Evolutionary conservation across 1,140 invertebrate genomes (phyloP), one percentile per base, ranked within the genome.

Genomic region (Cheumatopsyche charites): DNA sequence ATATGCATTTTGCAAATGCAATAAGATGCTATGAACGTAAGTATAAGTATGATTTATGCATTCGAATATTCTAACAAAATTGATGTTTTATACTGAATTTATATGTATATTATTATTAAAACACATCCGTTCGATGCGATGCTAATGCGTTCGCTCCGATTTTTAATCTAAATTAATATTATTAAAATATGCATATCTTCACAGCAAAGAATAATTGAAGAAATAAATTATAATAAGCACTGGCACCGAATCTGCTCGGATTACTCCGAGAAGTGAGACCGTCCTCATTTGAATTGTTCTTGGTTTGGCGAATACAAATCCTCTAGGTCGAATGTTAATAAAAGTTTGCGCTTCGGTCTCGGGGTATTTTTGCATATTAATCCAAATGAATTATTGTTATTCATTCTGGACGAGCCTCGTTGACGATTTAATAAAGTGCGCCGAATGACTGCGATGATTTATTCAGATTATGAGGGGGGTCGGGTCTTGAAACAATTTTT

Each of bases 381-480:
- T 67, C 43, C 25, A 52, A 23, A 67, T 67, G 43, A 67, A 67
- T 67, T 67, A 67, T 67, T 67, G 65, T 67, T 67, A 67, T 67
- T 67, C 65, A 67, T 67, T 67, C 45, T 67, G 23, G 65, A 9
- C 23, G 65, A 25, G 65, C 45, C 65, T 1, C 45, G 65, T 52
- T 67, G 65, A 67, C 49, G 65, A 67, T 67, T 67, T 67, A 67
- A 67, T 67, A 67, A 67, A 67, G 65, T 67, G 23, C 45, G 43
- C 19, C 26, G 65, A 65, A 65, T 65, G 62, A 65, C 65, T 49
- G 6, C 45, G 49, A 49, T 67, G 65, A 67, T 67, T 67, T 67
- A 67, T 67, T 67, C 65, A 67, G n/a, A 15, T 19, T 52, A 67
- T 67, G 47, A 67, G 19, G 26, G 36, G 25, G 29, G 47, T 1